A percentile compares a stretch with the other conserved stretches of the same genome.
These are phyloP conservation scores for Axea sp. DNA, from an alignment of 2,888 invertebrate genomes.

Conservation along the genomic window DNA sequence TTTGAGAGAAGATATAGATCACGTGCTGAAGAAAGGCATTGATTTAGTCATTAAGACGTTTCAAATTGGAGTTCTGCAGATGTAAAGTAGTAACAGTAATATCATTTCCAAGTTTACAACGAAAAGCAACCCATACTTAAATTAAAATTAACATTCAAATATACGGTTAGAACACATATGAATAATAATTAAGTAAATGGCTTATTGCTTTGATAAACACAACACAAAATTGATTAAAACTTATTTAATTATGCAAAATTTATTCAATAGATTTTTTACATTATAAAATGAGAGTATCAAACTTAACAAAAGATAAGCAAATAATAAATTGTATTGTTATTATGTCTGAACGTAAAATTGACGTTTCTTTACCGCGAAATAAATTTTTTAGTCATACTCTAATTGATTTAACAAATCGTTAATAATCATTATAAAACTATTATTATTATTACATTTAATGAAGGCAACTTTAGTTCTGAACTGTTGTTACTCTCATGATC, in stretches of 20 bases:
- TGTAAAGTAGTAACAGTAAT: conserved; percentile 18
- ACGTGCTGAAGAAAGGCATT: conserved; percentile 38
- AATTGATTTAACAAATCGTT: too few relatives aligned
- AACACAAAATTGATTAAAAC: not conserved
- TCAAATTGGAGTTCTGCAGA: conserved; percentile 33
- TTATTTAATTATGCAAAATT: too few relatives aligned
- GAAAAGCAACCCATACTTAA: too few relatives aligned
- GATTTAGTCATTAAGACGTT: conserved; percentile 56
- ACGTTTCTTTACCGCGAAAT: too few relatives aligned
- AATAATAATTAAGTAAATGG: not conserved
- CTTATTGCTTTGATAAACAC: not conserved
- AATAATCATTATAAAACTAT: too few relatives aligned
- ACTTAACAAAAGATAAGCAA: too few relatives aligned
- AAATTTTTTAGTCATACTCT: too few relatives aligned
- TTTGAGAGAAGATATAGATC: conserved; percentile 7
- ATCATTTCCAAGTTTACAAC: conserved; percentile 9
- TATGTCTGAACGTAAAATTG: too few relatives aligned
- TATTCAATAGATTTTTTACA: too few relatives aligned
- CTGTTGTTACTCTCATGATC: conserved; percentile 11
- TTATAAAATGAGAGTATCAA: too few relatives aligned
- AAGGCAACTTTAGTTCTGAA: conserved; percentile 33
- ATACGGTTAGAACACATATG: not conserved
- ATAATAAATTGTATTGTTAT: too few relatives aligned
- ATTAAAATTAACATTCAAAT: not conserved
- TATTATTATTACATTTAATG: conserved; percentile 11